Conservation (phyloP, 2,113 vertebrate genomes). For the Oenanthe oenanthe region DNA sequence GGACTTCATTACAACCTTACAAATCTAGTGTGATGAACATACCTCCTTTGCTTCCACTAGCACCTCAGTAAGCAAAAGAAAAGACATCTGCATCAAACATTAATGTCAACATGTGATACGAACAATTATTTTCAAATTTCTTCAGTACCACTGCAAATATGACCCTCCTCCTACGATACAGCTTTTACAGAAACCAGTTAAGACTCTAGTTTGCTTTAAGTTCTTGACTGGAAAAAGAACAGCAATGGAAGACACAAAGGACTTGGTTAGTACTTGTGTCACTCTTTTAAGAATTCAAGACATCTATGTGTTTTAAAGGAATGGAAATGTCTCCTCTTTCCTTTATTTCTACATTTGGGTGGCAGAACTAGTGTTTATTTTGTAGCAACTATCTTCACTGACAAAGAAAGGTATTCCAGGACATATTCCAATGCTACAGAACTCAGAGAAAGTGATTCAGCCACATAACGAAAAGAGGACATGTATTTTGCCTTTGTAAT, state of each 20-base stretch:
- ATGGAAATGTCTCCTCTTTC: neutral
- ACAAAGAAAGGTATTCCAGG: neutral
- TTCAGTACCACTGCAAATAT: neutral
- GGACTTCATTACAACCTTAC: neutral
- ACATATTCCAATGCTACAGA: neutral
- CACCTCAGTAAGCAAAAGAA: neutral
- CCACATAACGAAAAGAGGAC: accelerated
- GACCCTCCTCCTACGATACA: neutral
- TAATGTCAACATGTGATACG: neutral
- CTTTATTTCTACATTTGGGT: neutral
- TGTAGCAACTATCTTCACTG: neutral
- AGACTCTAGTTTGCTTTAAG: neutral
- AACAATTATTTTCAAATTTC: neutral
- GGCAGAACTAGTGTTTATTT: neutral
- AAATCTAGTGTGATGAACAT: neutral
- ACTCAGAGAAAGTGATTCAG: neutral
- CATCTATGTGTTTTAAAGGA: neutral
- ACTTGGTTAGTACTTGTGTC: neutral
- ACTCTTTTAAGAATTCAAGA: neutral
- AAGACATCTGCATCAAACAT: neutral
- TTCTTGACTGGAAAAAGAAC: neutral
- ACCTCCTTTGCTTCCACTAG: neutral
- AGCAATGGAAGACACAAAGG: neutral
- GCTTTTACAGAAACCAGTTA: neutral
- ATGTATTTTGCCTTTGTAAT: accelerated